Evolutionary conservation across 2,888 invertebrate species (phyloP).

Genomic region (Tinea semifulvella): DNA sequence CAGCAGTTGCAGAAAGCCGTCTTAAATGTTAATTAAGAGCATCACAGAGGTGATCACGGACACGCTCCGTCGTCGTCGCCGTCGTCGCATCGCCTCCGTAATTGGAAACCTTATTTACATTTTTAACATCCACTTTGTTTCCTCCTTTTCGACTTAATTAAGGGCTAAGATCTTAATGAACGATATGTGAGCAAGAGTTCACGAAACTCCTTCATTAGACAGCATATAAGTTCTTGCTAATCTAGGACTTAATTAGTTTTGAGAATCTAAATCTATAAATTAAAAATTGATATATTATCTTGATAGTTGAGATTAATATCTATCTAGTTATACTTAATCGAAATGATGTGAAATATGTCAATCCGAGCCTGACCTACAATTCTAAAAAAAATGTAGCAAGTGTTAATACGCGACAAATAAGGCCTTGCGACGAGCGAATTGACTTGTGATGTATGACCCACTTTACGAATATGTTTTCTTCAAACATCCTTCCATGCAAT

Average conservation of each 20-base stretch:
- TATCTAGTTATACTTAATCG: not conserved
- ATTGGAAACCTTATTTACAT: slow-evolving; percentile 46
- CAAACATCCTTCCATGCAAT: not conserved
- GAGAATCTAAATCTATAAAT: not conserved
- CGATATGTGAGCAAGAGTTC: slow-evolving; percentile 2
- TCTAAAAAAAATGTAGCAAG: slow-evolving; percentile 27
- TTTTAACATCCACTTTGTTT: slow-evolving; percentile 28
- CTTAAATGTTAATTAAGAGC: slow-evolving; percentile 56
- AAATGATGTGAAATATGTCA: slow-evolving; percentile 8
- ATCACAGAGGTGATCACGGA: slow-evolving; percentile 46
- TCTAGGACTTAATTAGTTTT: not conserved
- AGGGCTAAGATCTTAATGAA: slow-evolving; percentile 15
- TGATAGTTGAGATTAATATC: too few relatives aligned
- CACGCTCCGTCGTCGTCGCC: slow-evolving; percentile 29
- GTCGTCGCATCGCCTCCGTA: slow-evolving; percentile 31
- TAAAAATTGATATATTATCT: not conserved
- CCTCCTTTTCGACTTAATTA: slow-evolving; percentile 32
- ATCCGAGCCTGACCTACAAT: slow-evolving; percentile 33
- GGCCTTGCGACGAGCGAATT: slow-evolving; percentile 2
- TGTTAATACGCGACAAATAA: slow-evolving; percentile 13
- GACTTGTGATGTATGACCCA: slow-evolving; percentile 9
- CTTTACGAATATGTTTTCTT: not conserved
- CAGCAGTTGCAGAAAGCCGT: slow-evolving; percentile 36
- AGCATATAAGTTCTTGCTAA: not conserved
- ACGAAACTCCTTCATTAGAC: slow-evolving; percentile 7